phyloP scores from a whole-genome alignment of 2,888 invertebrate genomes.

The Trichacis sp. region DNA sequence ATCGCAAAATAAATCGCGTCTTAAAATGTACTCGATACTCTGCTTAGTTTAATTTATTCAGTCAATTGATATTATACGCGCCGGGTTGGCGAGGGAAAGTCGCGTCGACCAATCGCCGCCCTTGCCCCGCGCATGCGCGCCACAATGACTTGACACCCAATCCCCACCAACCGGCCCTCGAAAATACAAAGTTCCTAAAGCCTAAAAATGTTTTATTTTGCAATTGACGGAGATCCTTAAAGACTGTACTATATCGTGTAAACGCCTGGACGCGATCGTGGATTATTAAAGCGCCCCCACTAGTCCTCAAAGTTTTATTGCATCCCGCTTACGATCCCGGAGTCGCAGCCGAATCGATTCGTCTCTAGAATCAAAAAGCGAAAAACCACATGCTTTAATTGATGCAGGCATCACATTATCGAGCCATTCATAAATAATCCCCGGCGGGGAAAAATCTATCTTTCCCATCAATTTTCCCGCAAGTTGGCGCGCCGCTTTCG shows the following conservation, averaged over 20 bases:
- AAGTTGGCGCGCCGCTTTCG: no score
- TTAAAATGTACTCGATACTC: slow-evolving; percentile 1
- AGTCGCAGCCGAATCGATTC: slow-evolving; percentile 59
- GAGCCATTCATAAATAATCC: slow-evolving; percentile 61
- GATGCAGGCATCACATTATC: slow-evolving; percentile 15
- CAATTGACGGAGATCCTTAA: slow-evolving; percentile 10
- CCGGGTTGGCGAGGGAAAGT: no score
- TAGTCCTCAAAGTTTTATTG: slow-evolving; percentile 46
- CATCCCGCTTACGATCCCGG: slow-evolving; percentile 50
- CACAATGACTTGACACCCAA: no score
- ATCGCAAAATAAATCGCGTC: slow-evolving; percentile 21
- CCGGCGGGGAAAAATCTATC: not conserved
- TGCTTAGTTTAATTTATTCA: no score
- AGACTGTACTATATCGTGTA: slow-evolving; percentile 18
- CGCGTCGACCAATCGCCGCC: no score
- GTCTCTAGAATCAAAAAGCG: slow-evolving; percentile 63
- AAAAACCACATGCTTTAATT: slow-evolving; percentile 48
- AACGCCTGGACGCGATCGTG: slow-evolving; percentile 5
- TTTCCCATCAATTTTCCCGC: no score
- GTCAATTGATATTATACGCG: no score
- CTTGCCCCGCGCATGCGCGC: no score
- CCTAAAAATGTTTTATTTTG: not conserved
- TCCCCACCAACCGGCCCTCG: no score
- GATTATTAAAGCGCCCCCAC: slow-evolving; percentile 21
- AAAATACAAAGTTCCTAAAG: no score